Evolutionary conservation across 2,113 vertebrate species (phyloP), one percentile per base, ranked within the genome.

Genomic region (Elephantulus edwardii): DNA sequence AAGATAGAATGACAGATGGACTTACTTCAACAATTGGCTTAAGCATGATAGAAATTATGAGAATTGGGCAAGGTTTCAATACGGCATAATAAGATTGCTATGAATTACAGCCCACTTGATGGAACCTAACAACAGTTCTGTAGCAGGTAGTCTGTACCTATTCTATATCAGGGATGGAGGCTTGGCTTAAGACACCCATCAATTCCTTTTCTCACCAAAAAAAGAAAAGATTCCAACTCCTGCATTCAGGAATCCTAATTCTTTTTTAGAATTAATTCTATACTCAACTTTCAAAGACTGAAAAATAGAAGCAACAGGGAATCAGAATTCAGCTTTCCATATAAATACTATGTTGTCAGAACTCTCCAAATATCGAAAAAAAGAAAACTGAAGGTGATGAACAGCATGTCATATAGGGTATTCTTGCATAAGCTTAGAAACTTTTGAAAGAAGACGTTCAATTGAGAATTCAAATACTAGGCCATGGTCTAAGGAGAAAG

Each of bases 171-270:
- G 12, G 38, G 76, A 16, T 22, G 24, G 83, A 33, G 35, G 9
- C n/a, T 88, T 48, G 40, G 46, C 38, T 42, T 33, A 19, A 64
- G 58, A 60, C 42, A 74, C 2, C 1, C 19, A 40, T 68, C 14
- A 38, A 35, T 82, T 81, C 26, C 46, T 88, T 81, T 94, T 28
- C 48, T 71, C 38, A 46, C 20, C 33, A 42, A 68, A 92, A 89
- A 24, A 76, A 86, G 7, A 89, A 24, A 76, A 86, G 7, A 19
- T 10, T 74, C 9, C 7, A 83, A 42, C 52, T 71, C 30, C 33
- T 42, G 38, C 2, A 52, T 5, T 22, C 17, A 48, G 10, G 17
- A 16, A 72, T 75, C 5, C 8, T 66, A 14, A 3, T 1, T 7
- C 1, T 54, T 68, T 24, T 88, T 22, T 60, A 81, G 79, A n/a